Evolutionary conservation across 2,888 invertebrate genomes (phyloP), one percentile per base, ranked within the genome.

Genomic region (Philereme vetulata): DNA sequence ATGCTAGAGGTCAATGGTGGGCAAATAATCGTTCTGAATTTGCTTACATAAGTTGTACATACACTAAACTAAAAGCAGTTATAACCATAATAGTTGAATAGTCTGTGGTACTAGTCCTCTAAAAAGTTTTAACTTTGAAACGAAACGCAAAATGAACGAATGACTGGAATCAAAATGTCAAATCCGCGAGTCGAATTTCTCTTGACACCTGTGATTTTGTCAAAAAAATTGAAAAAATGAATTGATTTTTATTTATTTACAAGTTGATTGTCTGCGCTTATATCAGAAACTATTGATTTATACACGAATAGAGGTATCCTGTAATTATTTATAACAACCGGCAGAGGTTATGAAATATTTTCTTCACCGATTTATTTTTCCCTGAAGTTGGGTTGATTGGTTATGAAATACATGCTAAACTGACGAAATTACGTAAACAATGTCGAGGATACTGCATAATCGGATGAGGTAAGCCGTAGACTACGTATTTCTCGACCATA

Each of bases 381-480:
- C 64, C 56, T 65, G 73, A 71, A 67, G 64, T 72, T 66, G 34
- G 64, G 63, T 65, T 64, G 64, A 72, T 76, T 82, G 81, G 84
- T 84, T 84, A 86, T 82, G 82, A 81, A 80, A 80, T 79, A 79
- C 72, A 75, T 71, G 74, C 72, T 71, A 72, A 78, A 71, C 71
- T 75, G 60, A 78, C 80, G 64, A 72, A 79, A 79, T 82, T 78
- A 83, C 80, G 75, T 80, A 78, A 84, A 88, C 67, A 72, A 91
- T 92, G 92, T 91, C 92, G 67, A 85, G 91, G 76, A 89, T 92
- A 80, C 84, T 92, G 56, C 88, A 90, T 74, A 86, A 90, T 77
- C 89, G 87, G 61, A 76, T 90, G 75, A 89, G 90, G 92, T 90
- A 77, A 75, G 73, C 8, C 56, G 33, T 11, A 34, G 11, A 11